Percentiles rank a stretch among this genome's conserved stretches.
phyloP scores from a whole-genome alignment of 2,113 vertebrate genomes.

The Pelecanoides urinatrix region DNA sequence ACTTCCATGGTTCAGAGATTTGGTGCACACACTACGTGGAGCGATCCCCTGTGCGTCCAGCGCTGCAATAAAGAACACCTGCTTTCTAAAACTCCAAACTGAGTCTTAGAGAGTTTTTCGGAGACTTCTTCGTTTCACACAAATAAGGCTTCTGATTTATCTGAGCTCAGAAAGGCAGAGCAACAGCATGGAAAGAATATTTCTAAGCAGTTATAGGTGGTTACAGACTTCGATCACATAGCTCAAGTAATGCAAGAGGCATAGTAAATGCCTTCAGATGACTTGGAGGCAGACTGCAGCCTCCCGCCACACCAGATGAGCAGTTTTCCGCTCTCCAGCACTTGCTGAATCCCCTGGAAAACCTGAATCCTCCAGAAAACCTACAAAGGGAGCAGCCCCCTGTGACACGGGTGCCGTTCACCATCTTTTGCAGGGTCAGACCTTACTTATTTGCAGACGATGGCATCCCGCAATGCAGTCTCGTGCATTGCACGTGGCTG shows the following conservation, averaged over 20 bases:
- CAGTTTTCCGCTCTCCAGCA: neutral
- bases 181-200: neutral
- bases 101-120: too few species aligned
- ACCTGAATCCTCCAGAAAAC: neutral
- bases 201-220: neutral
- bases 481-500: rapidly evolving
- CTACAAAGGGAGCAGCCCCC: neutral
- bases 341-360: neutral
- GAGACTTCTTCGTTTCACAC: too few species aligned
- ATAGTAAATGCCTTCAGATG: neutral
- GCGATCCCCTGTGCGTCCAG: too few species aligned
- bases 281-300: too few species aligned
- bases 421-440: neutral
- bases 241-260: neutral
- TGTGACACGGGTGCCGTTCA: too few species aligned
- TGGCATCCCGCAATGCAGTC: neutral
- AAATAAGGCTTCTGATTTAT: neutral
- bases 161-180: too few species aligned
- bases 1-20: too few species aligned
- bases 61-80: too few species aligned
- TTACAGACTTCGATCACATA: neutral
- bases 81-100: too few species aligned
- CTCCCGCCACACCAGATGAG: too few species aligned
- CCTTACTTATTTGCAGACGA: too few species aligned
- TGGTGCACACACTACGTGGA: too few species aligned